phyloP scores from a whole-genome alignment of 2,888 invertebrate species.

The Sphaerophoria rueppellii region DNA sequence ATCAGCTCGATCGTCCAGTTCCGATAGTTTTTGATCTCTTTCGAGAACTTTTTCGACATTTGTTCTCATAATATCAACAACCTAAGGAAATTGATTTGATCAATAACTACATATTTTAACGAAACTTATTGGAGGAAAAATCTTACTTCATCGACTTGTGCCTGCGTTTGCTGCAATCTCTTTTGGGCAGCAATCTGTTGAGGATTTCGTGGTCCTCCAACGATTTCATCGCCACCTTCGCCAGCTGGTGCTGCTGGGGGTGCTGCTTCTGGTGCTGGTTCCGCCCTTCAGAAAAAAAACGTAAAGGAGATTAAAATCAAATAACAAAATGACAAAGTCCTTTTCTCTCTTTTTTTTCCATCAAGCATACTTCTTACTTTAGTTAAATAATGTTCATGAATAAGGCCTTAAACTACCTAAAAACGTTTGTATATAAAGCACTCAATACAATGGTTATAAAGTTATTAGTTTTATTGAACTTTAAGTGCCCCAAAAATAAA shows the following conservation, averaged over 20 bases:
- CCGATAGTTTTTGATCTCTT: conserved; percentile 96
- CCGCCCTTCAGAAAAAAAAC: conserved; percentile 77
- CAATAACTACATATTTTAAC: conserved; percentile 48
- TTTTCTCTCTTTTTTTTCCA: background rate
- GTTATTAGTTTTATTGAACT: too few species aligned
- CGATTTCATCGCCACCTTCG: conserved; percentile 89
- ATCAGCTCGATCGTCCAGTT: conserved; percentile 97
- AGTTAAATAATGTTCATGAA: background rate
- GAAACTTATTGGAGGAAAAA: background rate
- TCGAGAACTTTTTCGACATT: conserved; percentile 98
- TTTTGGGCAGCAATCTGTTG: conserved; percentile 93
- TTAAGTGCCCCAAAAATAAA: too few species aligned
- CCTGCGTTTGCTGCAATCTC: conserved; percentile 92
- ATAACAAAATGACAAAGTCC: background rate
- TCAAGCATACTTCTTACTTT: conserved; percentile 16
- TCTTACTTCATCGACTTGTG: conserved; percentile 90
- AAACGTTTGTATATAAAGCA: too few species aligned
- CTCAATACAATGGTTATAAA: too few species aligned
- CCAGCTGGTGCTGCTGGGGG: conserved; percentile 85
- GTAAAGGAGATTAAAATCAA: background rate
- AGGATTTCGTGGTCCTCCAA: conserved; percentile 93
- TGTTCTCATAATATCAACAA: conserved; percentile 96
- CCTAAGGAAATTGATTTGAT: conserved; percentile 80
- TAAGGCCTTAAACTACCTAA: too few species aligned
- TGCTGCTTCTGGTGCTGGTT: conserved; percentile 81